A percentile compares a stretch with the other conserved stretches of the same genome.
Conservation (phyloP, 1,140 invertebrate species). For the Bombyx mori region ASM3026992v2 NC_085115.1:8307001-8307500, state of each 20-base stretch:
- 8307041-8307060: constrained; percentile 31
- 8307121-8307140: constrained; percentile 32
- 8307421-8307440: too few relatives aligned
- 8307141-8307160: constrained; percentile 12
- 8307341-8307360: too few relatives aligned
- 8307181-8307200: not conserved
- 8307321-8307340: too few relatives aligned
- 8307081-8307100: constrained; percentile 37
- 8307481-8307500: not conserved
- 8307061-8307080: constrained; percentile 43
- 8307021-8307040: not conserved
- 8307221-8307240: not conserved
- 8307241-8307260: not conserved
- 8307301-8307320: too few relatives aligned
- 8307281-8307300: too few relatives aligned
- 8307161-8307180: not conserved
- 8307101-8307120: constrained; percentile 21
- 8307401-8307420: too few relatives aligned
- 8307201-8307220: not conserved
- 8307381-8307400: too few relatives aligned
- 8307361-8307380: too few relatives aligned
- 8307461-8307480: not conserved
- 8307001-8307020: too few relatives aligned
- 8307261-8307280: not conserved
- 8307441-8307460: too few relatives aligned